Evolutionary conservation across 2,888 invertebrate species (phyloP).

Genomic region (Tigriopus californicus): DNA sequence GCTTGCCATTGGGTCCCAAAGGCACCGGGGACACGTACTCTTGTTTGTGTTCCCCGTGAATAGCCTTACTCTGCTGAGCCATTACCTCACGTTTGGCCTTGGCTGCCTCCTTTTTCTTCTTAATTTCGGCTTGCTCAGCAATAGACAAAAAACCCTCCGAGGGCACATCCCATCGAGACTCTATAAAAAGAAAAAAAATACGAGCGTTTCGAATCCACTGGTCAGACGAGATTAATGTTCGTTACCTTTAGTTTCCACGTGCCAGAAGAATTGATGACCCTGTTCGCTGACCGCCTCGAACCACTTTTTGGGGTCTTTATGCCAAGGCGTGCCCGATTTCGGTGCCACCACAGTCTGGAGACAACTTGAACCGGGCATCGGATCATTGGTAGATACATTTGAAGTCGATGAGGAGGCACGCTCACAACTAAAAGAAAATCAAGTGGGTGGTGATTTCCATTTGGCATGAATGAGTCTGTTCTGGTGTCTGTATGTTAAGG

Average conservation of each 20-base stretch:
- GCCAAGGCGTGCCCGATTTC: slow-evolving; percentile 6
- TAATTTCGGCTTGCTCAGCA: slow-evolving; percentile 23
- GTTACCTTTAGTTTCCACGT: slow-evolving; percentile 56
- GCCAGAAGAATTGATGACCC: slow-evolving; percentile 68
- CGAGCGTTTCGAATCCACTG: no score
- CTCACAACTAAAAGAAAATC: no score
- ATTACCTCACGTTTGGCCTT: not conserved
- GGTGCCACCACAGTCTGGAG: not conserved
- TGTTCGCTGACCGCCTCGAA: slow-evolving; percentile 55
- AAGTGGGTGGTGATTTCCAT: no score
- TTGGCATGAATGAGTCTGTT: no score
- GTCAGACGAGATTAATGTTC: not conserved
- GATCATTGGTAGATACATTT: no score
- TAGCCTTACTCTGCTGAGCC: not conserved
- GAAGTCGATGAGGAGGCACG: no score
- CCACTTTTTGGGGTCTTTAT: slow-evolving; percentile 37
- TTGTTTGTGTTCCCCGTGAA: slow-evolving; percentile 19
- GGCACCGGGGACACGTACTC: slow-evolving; percentile 27
- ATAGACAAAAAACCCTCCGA: slow-evolving; percentile 41
- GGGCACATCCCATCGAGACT: slow-evolving; percentile 56
- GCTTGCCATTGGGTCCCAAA: slow-evolving; percentile 40
- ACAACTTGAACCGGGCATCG: no score
- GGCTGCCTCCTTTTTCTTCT: slow-evolving; percentile 16
- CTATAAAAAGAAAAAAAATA: slow-evolving; percentile 30
- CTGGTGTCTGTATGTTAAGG: no score